phyloP scores from a whole-genome alignment of 2,797 vertebrate species.

The Limnodromus scolopaceus region DNA sequence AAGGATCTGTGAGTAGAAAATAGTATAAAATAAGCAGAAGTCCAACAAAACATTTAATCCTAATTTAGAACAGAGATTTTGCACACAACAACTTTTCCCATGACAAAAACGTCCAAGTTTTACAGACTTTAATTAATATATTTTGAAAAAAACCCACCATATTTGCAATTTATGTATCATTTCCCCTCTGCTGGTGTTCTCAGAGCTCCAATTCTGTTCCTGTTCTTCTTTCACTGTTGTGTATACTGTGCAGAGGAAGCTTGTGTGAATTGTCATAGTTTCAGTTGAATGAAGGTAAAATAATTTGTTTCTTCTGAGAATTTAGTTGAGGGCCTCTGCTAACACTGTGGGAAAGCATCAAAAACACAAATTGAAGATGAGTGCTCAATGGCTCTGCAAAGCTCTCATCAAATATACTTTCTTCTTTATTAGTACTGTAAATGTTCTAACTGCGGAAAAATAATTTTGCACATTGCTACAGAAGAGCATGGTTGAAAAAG shows the following conservation, averaged over 20 bases:
- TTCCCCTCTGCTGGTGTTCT: background rate
- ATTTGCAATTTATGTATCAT: background rate
- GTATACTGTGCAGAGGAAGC: background rate
- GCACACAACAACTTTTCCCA: background rate
- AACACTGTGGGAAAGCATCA: background rate
- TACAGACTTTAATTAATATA: background rate
- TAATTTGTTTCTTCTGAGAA: background rate
- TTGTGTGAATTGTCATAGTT: background rate
- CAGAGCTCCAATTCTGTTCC: background rate
- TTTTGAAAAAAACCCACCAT: background rate
- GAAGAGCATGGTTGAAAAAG: background rate
- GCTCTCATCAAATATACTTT: conserved; percentile 4
- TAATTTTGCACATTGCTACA: background rate
- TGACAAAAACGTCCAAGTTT: background rate
- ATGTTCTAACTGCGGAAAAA: background rate
- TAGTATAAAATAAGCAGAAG: background rate
- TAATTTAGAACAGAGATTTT: background rate
- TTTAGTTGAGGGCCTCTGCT: background rate
- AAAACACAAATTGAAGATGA: background rate
- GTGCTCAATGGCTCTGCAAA: background rate
- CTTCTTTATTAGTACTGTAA: conserved; percentile 11
- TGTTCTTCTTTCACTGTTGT: background rate
- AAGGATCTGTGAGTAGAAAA: background rate
- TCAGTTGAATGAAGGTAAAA: background rate
- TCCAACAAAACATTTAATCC: background rate